These are phyloP conservation scores for Lithobates sylvaticus DNA, from an alignment of 2,797 vertebrate species.

Conservation along the genomic window DNA sequence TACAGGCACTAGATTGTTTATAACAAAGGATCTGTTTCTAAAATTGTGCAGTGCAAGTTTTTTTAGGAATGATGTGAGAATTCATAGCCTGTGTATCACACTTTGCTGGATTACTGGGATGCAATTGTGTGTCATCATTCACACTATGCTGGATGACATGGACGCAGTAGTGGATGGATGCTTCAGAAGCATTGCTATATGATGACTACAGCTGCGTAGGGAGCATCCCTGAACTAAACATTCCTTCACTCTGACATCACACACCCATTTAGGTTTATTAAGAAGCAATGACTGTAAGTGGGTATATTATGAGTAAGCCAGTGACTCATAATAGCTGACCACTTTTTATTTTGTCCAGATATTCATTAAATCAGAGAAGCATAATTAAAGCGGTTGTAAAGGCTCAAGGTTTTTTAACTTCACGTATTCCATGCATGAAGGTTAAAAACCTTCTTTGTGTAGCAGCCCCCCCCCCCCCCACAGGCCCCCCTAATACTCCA, in stretches of 20 bases:
- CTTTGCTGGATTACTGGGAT: not conserved
- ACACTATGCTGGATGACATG: not conserved
- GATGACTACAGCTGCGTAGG: not conserved
- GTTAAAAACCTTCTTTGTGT: no score
- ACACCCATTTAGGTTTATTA: not conserved
- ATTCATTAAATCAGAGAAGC: not conserved
- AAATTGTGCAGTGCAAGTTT: not conserved
- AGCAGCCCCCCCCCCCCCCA: no score
- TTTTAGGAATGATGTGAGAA: not conserved
- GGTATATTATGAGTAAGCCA: constrained; percentile 31
- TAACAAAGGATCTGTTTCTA: not conserved
- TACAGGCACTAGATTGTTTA: not conserved
- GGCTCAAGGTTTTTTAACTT: no score
- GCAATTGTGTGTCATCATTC: not conserved
- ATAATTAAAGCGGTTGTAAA: not conserved
- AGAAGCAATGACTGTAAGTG: not conserved
- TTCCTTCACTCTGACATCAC: constrained; percentile 49
- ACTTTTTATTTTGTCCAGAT: not conserved
- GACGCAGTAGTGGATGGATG: not conserved
- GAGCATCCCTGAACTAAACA: constrained; percentile 17
- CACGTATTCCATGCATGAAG: no score
- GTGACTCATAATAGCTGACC: constrained; percentile 32
- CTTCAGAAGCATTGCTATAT: not conserved
- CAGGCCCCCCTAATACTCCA: no score
- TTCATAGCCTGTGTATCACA: not conserved